Percentiles rank a stretch among this genome's conserved stretches.
Conservation (phyloP, 2,797 vertebrate genomes). For the Cetoscarus ocellatus region DNA sequence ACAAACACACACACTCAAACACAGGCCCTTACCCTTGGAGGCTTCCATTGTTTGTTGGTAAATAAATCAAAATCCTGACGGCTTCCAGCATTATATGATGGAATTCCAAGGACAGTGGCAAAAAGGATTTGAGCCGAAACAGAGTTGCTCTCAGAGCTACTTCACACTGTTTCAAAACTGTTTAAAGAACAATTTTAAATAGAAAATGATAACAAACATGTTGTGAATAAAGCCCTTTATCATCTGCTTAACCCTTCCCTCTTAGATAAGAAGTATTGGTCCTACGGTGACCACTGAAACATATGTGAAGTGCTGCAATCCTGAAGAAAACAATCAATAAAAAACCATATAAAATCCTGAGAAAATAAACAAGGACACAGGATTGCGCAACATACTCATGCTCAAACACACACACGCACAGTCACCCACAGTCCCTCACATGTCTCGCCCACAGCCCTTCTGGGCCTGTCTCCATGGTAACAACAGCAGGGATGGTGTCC, state of each 20-base stretch:
- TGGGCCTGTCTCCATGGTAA: slow-evolving; percentile 86
- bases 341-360: slow-evolving; percentile 14
- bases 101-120: slow-evolving; percentile 41
- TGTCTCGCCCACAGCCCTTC: slow-evolving; percentile 82
- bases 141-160: slow-evolving; percentile 2
- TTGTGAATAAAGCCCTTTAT: neutral
- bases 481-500: slow-evolving; percentile 84
- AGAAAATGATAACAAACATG: neutral
- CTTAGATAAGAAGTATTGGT: neutral
- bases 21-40: slow-evolving; percentile 31
- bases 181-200: too few species aligned
- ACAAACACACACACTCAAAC: slow-evolving; percentile 12
- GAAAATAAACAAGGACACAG: slow-evolving; percentile 50
- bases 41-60: slow-evolving; percentile 29
- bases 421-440: slow-evolving; percentile 77
- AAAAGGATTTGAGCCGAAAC: slow-evolving; percentile 8
- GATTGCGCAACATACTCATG: slow-evolving; percentile 42
- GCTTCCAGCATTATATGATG: slow-evolving; percentile 31
- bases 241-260: neutral
- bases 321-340: slow-evolving; percentile 4
- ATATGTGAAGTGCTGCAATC: neutral
- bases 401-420: slow-evolving; percentile 37
- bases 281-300: neutral
- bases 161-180: slow-evolving; percentile 5
- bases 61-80: slow-evolving; percentile 57